These are phyloP conservation scores for Drosophila cracens DNA, from an alignment of 2,888 invertebrate species.

Conservation along the genomic window DNA sequence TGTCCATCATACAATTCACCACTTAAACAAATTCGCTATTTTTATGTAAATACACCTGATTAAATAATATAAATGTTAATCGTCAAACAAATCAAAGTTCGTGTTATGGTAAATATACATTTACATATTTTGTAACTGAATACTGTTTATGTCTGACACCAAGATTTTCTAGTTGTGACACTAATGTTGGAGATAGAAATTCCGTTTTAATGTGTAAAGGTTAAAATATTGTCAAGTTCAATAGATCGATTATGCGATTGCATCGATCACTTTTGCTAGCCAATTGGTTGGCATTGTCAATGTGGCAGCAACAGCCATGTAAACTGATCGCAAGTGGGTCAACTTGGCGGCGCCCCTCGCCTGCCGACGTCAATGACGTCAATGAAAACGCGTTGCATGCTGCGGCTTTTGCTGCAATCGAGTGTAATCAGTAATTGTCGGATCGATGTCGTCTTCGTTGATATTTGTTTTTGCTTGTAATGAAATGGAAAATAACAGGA, in stretches of 20 bases:
- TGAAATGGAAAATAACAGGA: constrained; percentile 79
- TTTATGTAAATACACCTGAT: not conserved
- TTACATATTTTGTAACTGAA: not conserved
- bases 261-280: constrained; percentile 2
- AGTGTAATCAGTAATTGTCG: constrained; percentile 48
- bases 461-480: constrained; percentile 54
- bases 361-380: constrained; percentile 56
- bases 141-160: not conserved
- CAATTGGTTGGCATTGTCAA: constrained; percentile 22
- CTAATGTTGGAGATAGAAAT: not conserved
- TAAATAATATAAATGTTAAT: not conserved
- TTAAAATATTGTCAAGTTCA: not conserved
- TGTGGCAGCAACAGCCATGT: constrained; percentile 13
- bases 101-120: not conserved
- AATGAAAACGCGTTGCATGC: constrained; percentile 46
- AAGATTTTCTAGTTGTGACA: no score
- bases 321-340: constrained; percentile 62
- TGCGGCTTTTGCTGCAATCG: constrained; percentile 35
- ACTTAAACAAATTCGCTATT: not conserved
- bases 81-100: not conserved
- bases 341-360: constrained; percentile 51
- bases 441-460: constrained; percentile 38
- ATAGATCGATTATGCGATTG: constrained; percentile 30
- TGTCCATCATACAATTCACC: not conserved
- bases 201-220: not conserved